phyloP scores from a whole-genome alignment of 1,140 invertebrate species.

The Dreissena rostriformis region DNA sequence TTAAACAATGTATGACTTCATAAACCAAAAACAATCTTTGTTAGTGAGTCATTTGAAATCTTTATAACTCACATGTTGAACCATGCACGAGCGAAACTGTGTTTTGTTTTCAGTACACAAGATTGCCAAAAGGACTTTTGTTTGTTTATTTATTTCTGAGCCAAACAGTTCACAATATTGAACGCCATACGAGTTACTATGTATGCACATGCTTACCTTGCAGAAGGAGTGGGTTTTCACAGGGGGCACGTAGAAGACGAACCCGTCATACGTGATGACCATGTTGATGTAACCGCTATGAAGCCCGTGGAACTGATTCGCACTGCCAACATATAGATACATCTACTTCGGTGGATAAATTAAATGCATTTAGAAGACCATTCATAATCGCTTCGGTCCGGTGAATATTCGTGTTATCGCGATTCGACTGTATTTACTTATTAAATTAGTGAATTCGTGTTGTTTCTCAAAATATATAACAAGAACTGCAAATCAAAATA shows the following conservation, averaged over 20 bases:
- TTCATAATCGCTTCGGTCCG: not conserved
- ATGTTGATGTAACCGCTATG: slow-evolving; percentile 20
- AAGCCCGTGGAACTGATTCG: not conserved
- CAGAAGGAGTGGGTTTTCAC: not conserved
- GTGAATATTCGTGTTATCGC: not conserved
- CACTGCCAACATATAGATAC: slow-evolving; percentile 7
- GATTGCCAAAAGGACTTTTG: no score
- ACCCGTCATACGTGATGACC: slow-evolving; percentile 9
- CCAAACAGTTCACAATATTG: no score
- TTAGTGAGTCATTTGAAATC: no score
- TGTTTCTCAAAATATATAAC: not conserved
- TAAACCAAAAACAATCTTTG: no score
- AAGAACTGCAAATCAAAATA: not conserved
- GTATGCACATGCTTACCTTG: not conserved
- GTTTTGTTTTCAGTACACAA: no score
- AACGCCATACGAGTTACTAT: no score
- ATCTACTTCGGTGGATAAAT: not conserved
- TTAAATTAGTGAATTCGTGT: not conserved
- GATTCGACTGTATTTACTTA: not conserved
- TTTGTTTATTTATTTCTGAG: no score
- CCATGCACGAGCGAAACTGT: no score
- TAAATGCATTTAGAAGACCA: not conserved
- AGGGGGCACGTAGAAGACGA: slow-evolving; percentile 16
- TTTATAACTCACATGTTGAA: no score
- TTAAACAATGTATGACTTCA: no score